A percentile compares a stretch with the other conserved stretches of the same genome.
These are phyloP conservation scores for Coelopa pilipes DNA, from an alignment of 2,888 invertebrate genomes.

Conservation along the genomic window DNA sequence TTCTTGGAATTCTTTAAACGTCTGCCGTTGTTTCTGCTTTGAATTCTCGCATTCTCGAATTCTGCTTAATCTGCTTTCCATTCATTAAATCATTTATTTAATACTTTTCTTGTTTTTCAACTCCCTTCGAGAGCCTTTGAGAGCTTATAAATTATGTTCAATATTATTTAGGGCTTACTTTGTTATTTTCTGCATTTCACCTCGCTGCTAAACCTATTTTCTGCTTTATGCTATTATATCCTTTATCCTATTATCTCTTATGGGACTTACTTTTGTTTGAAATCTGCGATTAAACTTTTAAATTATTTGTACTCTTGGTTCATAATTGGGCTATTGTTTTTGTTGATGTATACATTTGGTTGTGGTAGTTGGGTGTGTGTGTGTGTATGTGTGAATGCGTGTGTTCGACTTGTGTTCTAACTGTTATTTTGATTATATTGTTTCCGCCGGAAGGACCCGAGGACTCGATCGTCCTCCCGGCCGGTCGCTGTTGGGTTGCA, in stretches of 20 bases:
- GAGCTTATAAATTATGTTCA: constrained; percentile 34
- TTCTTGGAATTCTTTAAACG: no score
- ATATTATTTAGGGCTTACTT: constrained; percentile 43
- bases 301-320: constrained; percentile 67
- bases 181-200: background rate
- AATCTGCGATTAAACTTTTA: constrained; percentile 61
- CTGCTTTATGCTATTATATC: constrained; percentile 26
- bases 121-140: no score
- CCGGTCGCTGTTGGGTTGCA: no score
- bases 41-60: no score
- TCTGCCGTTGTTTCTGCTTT: no score
- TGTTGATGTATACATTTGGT: constrained; percentile 41
- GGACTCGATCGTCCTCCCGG: no score
- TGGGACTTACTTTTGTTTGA: constrained; percentile 50
- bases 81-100: no score
- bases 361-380: constrained; percentile 39
- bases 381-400: constrained; percentile 24
- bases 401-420: constrained; percentile 21
- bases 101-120: no score
- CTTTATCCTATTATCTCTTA: constrained; percentile 34
- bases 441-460: constrained; percentile 10
- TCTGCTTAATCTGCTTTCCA: no score
- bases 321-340: constrained; percentile 66
- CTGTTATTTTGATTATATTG: constrained; percentile 26
- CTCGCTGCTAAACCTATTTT: no score